Percentiles rank a stretch among this genome's conserved stretches.
These are phyloP conservation scores for Neodiprion virginianus DNA, from an alignment of 1,140 invertebrate genomes.

Conservation along the genomic window DNA sequence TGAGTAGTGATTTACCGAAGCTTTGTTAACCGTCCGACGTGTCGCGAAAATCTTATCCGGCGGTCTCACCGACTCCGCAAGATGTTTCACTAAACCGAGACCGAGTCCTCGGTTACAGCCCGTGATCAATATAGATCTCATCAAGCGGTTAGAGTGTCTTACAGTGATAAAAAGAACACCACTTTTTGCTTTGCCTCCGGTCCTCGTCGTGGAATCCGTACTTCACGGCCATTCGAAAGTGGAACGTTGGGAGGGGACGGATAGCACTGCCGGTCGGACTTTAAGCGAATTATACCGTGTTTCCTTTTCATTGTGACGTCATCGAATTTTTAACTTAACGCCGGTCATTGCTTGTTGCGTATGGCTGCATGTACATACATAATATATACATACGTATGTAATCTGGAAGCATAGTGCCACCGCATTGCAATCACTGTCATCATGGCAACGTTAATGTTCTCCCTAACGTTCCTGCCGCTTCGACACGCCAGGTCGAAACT, in stretches of 20 bases:
- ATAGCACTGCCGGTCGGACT: too few relatives aligned
- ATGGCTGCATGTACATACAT: too few relatives aligned
- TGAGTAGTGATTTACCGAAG: conserved; percentile 63
- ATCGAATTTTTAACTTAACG: too few relatives aligned
- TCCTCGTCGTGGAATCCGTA: not conserved
- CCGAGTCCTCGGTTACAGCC: conserved; percentile 89
- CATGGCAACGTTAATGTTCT: conserved; percentile 51
- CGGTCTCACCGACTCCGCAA: conserved; percentile 60
- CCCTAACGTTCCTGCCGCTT: conserved; percentile 44
- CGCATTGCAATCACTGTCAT: conserved; percentile 17
- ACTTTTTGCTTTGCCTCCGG: not conserved
- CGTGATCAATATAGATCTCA: conserved; percentile 85
- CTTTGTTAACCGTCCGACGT: conserved; percentile 71
- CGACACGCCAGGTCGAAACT: conserved; percentile 36
- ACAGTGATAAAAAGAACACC: not conserved
- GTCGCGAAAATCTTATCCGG: conserved; percentile 75
- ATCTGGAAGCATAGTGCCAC: too few relatives aligned
- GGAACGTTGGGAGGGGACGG: not conserved
- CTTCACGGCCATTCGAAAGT: not conserved
- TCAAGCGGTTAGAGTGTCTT: conserved; percentile 44
- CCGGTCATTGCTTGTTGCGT: too few relatives aligned
- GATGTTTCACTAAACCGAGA: conserved; percentile 79
- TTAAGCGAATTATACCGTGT: too few relatives aligned
- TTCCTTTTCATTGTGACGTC: too few relatives aligned
- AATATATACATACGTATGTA: too few relatives aligned